Conservation (phyloP, 2,113 vertebrate species). For the Phoenicopterus ruber region DNA sequence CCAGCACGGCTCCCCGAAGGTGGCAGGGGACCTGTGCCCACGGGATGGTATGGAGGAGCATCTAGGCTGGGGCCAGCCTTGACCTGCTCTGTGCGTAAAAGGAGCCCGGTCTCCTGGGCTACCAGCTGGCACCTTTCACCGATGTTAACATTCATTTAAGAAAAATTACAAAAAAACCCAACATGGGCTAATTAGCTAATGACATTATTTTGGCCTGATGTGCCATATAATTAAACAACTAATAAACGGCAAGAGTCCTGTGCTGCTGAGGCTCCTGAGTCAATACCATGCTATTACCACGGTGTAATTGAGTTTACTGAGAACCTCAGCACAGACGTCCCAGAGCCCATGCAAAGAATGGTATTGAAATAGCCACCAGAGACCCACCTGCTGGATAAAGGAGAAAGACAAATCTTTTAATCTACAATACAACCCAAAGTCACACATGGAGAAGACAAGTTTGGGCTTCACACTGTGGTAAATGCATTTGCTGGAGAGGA, state of each 20-base stretch:
- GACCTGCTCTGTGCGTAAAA: not conserved
- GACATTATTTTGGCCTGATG: slow-evolving; percentile 66
- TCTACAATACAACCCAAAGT: not conserved
- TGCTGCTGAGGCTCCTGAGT: slow-evolving; percentile 54
- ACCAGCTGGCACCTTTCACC: not conserved
- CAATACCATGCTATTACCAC: slow-evolving; percentile 56
- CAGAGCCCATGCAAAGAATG: slow-evolving; percentile 8
- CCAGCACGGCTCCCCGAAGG: fast-evolving
- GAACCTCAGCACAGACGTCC: slow-evolving; percentile 34
- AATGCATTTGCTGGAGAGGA: not conserved
- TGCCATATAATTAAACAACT: slow-evolving; percentile 65
- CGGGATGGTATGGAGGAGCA: not conserved
- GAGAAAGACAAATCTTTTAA: slow-evolving; percentile 58
- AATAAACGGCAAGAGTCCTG: slow-evolving; percentile 60
- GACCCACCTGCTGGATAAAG: slow-evolving; percentile 48
- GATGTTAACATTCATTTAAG: slow-evolving; percentile 39
- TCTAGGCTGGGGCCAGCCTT: not conserved
- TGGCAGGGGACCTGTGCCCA: not conserved
- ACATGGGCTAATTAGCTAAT: slow-evolving; percentile 59
- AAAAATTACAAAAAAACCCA: slow-evolving; percentile 47
- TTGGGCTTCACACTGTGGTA: not conserved
- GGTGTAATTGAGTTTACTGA: slow-evolving; percentile 58
- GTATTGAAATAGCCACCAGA: slow-evolving; percentile 47
- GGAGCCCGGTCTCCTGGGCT: not conserved
- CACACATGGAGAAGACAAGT: not conserved